Conservation (phyloP, 2,888 invertebrate genomes). For the Drosophila suboccidentalis region DNA sequence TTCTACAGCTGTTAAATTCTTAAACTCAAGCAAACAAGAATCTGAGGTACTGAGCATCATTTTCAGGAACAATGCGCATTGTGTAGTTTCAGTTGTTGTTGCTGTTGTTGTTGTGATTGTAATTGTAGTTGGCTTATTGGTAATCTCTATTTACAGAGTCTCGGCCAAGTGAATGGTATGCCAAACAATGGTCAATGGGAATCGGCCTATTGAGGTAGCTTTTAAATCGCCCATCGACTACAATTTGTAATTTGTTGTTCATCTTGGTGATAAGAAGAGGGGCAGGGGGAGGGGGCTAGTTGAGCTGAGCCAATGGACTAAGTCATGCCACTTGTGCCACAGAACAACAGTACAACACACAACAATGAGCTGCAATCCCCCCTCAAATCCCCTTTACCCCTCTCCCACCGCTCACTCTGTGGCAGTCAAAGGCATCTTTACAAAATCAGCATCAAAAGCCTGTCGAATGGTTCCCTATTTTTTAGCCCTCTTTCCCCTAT, state of each 20-base stretch:
- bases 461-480: slow-evolving; percentile 64
- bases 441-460: slow-evolving; percentile 80
- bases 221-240: slow-evolving; percentile 75
- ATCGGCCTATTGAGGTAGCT: slow-evolving; percentile 43
- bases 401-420: slow-evolving; percentile 1
- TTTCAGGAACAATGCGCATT: slow-evolving; percentile 49
- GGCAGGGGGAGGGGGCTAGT: neutral
- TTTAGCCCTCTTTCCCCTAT: neutral
- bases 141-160: slow-evolving; percentile 75
- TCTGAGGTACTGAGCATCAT: slow-evolving; percentile 20
- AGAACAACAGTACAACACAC: slow-evolving; percentile 27
- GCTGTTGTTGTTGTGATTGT: slow-evolving; percentile 40
- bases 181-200: slow-evolving; percentile 46
- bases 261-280: slow-evolving; percentile 9
- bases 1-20: slow-evolving; percentile 17
- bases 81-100: slow-evolving; percentile 34
- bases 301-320: slow-evolving; percentile 11
- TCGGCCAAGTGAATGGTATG: slow-evolving; percentile 54
- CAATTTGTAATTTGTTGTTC: slow-evolving; percentile 79
- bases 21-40: slow-evolving; percentile 13
- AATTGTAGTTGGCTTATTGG: slow-evolving; percentile 75
- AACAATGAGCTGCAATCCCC: slow-evolving; percentile 50
- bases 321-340: slow-evolving; percentile 37
- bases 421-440: slow-evolving; percentile 63
- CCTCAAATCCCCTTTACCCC: neutral